Percentiles rank a stretch among this genome's conserved stretches.
These are phyloP conservation scores for Phodopus roborovskii DNA, from an alignment of 2,113 vertebrate genomes.

Conservation along the genomic window DNA sequence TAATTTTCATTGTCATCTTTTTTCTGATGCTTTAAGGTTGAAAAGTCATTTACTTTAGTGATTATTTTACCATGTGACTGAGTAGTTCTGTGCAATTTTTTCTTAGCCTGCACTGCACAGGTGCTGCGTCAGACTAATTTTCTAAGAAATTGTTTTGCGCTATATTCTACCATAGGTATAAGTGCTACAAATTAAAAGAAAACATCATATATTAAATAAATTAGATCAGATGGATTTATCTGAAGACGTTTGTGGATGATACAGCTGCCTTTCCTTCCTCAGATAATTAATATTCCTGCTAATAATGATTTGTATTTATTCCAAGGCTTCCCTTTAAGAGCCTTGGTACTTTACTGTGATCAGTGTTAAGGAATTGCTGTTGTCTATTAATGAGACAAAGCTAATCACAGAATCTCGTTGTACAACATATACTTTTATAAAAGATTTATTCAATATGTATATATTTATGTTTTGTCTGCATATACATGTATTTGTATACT, in stretches of 20 bases:
- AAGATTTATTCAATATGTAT: not conserved
- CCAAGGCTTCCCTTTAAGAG: not conserved
- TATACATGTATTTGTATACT: not conserved
- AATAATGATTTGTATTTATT: not conserved
- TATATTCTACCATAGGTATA: not conserved
- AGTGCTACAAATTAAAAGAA: not conserved
- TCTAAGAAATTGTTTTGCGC: not conserved
- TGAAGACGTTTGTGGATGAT: not conserved
- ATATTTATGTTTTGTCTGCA: not conserved
- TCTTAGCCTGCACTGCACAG: not conserved
- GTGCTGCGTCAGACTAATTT: not conserved
- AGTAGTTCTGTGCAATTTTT: not conserved
- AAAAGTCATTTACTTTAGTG: not conserved
- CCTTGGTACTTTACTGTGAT: not conserved
- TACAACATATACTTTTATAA: not conserved
- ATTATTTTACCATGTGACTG: not conserved
- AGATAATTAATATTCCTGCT: not conserved
- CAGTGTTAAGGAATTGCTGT: not conserved
- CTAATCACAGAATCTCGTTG: not conserved
- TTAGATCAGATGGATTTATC: not conserved
- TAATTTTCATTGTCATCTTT: not conserved
- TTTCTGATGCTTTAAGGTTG: not conserved
- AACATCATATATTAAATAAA: not conserved
- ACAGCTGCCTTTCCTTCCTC: not conserved
- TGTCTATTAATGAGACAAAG: not conserved